Evolutionary conservation across 1,140 invertebrate genomes (phyloP).

Genomic region (Ridgeia piscesae): DNA sequence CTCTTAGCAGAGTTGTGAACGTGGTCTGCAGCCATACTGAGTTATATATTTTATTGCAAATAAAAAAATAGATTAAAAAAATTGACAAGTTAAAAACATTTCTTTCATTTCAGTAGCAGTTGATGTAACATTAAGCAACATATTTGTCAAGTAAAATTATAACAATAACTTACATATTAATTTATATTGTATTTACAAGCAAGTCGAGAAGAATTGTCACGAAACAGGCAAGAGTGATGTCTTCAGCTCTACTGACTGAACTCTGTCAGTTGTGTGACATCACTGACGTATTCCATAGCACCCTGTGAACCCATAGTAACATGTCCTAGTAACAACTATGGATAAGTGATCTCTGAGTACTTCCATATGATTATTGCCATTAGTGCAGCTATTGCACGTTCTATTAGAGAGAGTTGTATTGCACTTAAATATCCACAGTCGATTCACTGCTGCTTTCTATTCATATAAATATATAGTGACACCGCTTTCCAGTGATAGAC

Average conservation of each 20-base stretch:
- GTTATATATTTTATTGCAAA: too few species aligned
- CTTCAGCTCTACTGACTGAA: neutral
- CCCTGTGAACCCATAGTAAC: neutral
- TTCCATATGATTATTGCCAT: neutral
- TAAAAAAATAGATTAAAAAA: too few species aligned
- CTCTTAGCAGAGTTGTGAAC: too few species aligned
- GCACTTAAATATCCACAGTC: neutral
- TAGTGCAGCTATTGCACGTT: neutral
- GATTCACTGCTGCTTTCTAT: neutral
- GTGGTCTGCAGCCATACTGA: too few species aligned
- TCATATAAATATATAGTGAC: neutral
- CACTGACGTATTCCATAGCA: neutral
- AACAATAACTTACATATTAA: neutral
- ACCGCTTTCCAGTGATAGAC: neutral
- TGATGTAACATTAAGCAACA: neutral
- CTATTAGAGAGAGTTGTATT: neutral
- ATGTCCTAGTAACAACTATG: neutral
- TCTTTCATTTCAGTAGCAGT: too few species aligned
- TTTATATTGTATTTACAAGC: neutral
- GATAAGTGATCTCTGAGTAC: neutral
- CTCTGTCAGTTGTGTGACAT: neutral
- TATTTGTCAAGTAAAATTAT: neutral
- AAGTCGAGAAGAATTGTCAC: too few species aligned
- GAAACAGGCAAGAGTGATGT: neutral
- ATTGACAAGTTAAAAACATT: too few species aligned